Percentiles rank a stretch among this genome's conserved stretches.
phyloP scores from a whole-genome alignment of 2,888 invertebrate genomes.

The Harpagoxenus sublaevis region DNA sequence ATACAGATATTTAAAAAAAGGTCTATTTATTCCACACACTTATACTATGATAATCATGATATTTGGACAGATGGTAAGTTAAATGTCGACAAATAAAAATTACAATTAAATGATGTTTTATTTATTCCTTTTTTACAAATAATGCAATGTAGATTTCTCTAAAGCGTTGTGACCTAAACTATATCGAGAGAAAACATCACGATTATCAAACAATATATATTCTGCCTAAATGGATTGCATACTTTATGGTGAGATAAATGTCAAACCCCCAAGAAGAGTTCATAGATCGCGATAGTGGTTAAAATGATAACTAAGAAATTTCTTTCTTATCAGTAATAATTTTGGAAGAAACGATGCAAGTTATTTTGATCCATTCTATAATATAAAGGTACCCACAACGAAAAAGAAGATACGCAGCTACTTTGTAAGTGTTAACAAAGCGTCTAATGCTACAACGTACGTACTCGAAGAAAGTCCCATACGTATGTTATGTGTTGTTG shows the following conservation, averaged over 20 bases:
- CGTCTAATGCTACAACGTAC: conserved; percentile 46
- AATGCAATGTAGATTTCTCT: conserved; percentile 73
- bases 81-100: conserved; percentile 32
- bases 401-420: conserved; percentile 53
- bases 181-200: conserved; percentile 58
- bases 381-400: conserved; percentile 27
- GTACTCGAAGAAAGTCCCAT: conserved; percentile 31
- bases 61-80: conserved; percentile 9
- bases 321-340: conserved; percentile 16
- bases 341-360: conserved; percentile 28
- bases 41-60: background rate
- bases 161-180: conserved; percentile 72
- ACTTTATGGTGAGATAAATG: conserved; percentile 29
- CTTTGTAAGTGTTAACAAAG: conserved; percentile 56
- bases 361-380: conserved; percentile 30
- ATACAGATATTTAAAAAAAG: background rate
- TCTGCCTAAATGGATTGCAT: conserved; percentile 42
- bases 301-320: conserved; percentile 11
- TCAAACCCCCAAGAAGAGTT: conserved; percentile 17
- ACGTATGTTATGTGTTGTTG: conserved; percentile 31
- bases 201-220: conserved; percentile 56
- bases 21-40: background rate
- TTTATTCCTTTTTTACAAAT: conserved; percentile 76
- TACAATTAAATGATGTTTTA: conserved; percentile 68
- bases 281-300: conserved; percentile 6